phyloP scores from a whole-genome alignment of 1,140 invertebrate genomes.

The Uloborus diversus region DNA sequence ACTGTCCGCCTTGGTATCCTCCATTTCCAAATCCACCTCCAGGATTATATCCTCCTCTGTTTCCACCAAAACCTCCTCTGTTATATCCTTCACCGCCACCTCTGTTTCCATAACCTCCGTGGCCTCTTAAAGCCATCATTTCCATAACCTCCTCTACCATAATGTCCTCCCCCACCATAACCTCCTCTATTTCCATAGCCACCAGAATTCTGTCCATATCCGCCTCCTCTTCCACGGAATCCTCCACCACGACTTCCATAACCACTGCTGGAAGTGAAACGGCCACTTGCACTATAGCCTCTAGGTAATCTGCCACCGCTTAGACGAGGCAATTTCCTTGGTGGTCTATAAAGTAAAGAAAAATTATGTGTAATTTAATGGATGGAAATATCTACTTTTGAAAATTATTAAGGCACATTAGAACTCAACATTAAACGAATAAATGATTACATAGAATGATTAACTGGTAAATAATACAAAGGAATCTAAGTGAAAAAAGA shows the following conservation, averaged over 20 bases:
- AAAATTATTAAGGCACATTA: background rate
- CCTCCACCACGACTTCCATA: conserved; percentile 36
- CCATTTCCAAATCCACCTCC: background rate
- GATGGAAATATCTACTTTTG: conserved; percentile 18
- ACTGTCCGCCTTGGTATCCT: no score
- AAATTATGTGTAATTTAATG: background rate
- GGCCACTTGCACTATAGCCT: conserved; percentile 37
- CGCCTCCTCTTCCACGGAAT: background rate
- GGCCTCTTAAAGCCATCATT: conserved; percentile 9
- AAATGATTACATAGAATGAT: background rate
- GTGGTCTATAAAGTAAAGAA: conserved; percentile 20
- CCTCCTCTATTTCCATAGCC: background rate
- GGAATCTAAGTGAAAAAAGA: background rate
- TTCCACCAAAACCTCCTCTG: background rate
- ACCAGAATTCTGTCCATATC: background rate
- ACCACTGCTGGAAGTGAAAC: conserved; percentile 14
- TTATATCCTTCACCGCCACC: conserved; percentile 14
- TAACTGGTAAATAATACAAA: background rate
- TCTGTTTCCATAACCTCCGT: background rate
- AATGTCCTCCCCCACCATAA: background rate
- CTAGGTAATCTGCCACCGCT: conserved; percentile 21
- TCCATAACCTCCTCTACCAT: background rate
- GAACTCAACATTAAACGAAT: background rate
- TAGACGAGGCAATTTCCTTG: conserved; percentile 11
- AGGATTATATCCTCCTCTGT: background rate